Conservation (phyloP, 2,113 vertebrate genomes). For the Procapra przewalskii region DNA sequence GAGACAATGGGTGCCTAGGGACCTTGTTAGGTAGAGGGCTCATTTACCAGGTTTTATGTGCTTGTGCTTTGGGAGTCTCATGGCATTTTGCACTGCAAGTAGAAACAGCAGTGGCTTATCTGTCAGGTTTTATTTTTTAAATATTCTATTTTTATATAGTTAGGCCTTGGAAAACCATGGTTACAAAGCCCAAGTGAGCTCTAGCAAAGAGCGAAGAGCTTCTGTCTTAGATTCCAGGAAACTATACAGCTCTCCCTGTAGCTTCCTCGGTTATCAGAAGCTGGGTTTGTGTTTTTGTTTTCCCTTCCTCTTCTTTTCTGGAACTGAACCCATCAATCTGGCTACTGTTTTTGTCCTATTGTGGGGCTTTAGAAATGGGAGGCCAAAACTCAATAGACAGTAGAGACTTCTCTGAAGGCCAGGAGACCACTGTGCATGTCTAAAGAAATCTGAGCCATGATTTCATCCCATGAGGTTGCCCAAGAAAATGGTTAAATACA, state of each 20-base stretch:
- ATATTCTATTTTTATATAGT: constrained; percentile 53
- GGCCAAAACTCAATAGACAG: background rate
- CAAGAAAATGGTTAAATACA: background rate
- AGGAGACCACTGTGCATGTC: background rate
- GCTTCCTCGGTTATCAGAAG: background rate
- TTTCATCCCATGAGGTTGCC: background rate
- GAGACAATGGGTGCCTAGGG: background rate
- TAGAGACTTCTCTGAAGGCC: background rate
- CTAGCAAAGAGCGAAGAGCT: background rate
- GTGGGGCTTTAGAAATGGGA: background rate
- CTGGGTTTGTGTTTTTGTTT: background rate
- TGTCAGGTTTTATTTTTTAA: constrained; percentile 38
- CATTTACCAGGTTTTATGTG: background rate
- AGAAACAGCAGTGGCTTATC: constrained; percentile 16
- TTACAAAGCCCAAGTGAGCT: constrained; percentile 56
- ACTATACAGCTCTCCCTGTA: background rate
- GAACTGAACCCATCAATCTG: background rate
- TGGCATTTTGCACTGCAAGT: background rate
- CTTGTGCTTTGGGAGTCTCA: background rate
- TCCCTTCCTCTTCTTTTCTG: background rate
- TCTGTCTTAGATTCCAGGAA: background rate
- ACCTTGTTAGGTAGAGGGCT: background rate
- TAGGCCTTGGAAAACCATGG: constrained; percentile 54
- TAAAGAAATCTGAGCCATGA: background rate
- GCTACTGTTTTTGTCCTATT: background rate